Conservation (phyloP, 2,113 vertebrate genomes). For the Lichenostomus cassidix region DNA sequence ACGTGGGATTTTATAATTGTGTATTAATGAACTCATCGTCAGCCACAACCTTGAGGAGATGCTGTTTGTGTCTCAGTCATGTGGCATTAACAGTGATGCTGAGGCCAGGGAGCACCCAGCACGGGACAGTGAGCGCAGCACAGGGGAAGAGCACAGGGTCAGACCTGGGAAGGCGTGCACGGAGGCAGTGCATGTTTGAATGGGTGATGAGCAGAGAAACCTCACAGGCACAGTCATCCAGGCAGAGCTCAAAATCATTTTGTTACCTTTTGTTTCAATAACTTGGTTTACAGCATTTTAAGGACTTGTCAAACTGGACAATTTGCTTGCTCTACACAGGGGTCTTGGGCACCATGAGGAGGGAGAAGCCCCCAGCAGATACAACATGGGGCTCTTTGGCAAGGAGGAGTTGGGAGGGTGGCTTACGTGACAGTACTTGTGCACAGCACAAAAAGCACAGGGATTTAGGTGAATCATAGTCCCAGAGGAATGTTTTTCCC, state of each 20-base stretch:
- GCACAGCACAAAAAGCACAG: background rate
- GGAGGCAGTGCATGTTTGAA: background rate
- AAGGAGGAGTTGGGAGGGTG: background rate
- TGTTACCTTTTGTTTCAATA: background rate
- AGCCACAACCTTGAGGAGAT: background rate
- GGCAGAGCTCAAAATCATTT: background rate
- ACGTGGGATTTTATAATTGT: slow-evolving; percentile 27
- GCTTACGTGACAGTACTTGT: background rate
- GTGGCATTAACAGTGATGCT: background rate
- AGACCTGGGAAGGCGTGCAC: background rate
- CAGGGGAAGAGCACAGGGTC: background rate
- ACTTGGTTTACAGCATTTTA: background rate
- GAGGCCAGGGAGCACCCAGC: background rate
- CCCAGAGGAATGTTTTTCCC: background rate
- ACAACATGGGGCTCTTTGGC: background rate
- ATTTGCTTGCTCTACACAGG: background rate
- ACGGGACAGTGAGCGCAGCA: background rate
- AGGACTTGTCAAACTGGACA: background rate
- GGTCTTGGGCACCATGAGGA: background rate
- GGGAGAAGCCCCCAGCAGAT: background rate
- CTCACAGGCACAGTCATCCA: background rate
- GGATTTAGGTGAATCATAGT: background rate
- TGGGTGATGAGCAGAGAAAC: background rate
- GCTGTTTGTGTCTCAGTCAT: background rate
- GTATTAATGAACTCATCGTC: slow-evolving; percentile 32